Conservation (phyloP, 2,797 vertebrate genomes). For the Lagocephalus sceleratus region DNA sequence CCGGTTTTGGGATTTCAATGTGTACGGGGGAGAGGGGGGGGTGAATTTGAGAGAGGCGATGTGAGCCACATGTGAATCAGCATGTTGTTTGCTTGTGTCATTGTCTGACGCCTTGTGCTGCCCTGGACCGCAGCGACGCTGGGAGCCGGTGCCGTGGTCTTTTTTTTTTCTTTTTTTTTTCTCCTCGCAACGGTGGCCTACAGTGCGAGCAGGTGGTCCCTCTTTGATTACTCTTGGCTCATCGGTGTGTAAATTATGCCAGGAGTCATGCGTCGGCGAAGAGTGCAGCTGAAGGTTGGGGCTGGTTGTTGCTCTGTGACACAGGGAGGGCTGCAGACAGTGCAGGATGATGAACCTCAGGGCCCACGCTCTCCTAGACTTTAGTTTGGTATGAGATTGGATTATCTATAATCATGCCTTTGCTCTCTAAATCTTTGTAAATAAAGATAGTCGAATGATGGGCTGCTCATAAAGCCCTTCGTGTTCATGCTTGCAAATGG, state of each 20-base stretch:
- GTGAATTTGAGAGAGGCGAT: conserved; percentile 14
- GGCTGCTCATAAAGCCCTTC: no score
- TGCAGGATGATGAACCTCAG: conserved; percentile 43
- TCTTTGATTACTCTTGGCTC: conserved; percentile 27
- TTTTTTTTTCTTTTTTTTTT: no score
- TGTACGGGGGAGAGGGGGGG: conserved; percentile 8
- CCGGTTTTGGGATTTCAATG: conserved; percentile 42
- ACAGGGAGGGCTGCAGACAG: conserved; percentile 48
- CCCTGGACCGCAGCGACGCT: conserved; percentile 56
- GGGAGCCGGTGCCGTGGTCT: conserved; percentile 48
- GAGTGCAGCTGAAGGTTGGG: conserved; percentile 14
- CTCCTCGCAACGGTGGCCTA: conserved; percentile 17
- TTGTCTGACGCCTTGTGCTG: conserved; percentile 33
- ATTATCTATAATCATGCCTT: no score
- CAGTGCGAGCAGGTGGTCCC: conserved; percentile 26
- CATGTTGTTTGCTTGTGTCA: conserved; percentile 39
- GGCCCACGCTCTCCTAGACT: conserved; percentile 26
- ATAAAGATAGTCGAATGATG: no score
- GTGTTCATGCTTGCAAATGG: no score
- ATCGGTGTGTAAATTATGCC: conserved; percentile 18
- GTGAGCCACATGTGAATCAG: conserved; percentile 52
- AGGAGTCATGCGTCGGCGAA: conserved; percentile 9
- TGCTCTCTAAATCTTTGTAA: no score
- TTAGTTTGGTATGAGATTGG: not conserved
- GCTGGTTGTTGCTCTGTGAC: conserved; percentile 35